Evolutionary conservation across 2,113 vertebrate genomes (phyloP), one percentile per base, ranked within the genome.

Genomic region (Hepsetus odoe): DNA sequence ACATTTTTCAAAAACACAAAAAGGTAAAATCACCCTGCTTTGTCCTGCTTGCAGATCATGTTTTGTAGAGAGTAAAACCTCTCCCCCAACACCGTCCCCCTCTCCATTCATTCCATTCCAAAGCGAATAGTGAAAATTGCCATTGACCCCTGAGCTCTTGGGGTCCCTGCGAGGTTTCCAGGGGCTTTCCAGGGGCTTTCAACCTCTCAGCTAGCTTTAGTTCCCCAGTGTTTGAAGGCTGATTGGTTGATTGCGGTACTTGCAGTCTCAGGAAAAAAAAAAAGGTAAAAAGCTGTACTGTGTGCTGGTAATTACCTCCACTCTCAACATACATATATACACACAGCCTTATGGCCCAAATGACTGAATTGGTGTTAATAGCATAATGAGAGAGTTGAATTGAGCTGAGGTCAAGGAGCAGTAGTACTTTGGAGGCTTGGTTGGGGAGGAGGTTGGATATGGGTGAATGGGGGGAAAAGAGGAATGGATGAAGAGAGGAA

Each of bases 341-440:
- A 72, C 12, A 76, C 94, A 92, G 92, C 91, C 93, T 90, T 90
- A 91, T 89, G 92, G 90, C 92, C 90, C 90, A 94, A 96, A 98
- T 95, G 93, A 93, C 94, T 95, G 95, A 96, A 97, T 96, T 97
- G 92, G 93, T 96, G 96, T 96, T 98, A 97, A 97, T 97, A 96
- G 90, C 90, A 91, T 96, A 98, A 99, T 97, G 94, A 95, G 74
- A 87, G 92, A 93, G 90, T 93, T 96, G 95, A 95, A 91, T 96
- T 95, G 92, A 95, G 90, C 83, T 84, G 74, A 80, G 94, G 93
- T 94, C 90, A 97, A 91, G 95, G 95, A 94, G 96, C 95, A 95
- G 91, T 90, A 83, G 93, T 92, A 92, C 38, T 94, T 93, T 92
- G 89, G 89, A 89, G 84, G 75, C 86, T 88, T 89, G 46, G 91